These are phyloP conservation scores for Rhopalosiphum padi DNA, from an alignment of 1,140 invertebrate genomes.

Conservation along the genomic window DNA sequence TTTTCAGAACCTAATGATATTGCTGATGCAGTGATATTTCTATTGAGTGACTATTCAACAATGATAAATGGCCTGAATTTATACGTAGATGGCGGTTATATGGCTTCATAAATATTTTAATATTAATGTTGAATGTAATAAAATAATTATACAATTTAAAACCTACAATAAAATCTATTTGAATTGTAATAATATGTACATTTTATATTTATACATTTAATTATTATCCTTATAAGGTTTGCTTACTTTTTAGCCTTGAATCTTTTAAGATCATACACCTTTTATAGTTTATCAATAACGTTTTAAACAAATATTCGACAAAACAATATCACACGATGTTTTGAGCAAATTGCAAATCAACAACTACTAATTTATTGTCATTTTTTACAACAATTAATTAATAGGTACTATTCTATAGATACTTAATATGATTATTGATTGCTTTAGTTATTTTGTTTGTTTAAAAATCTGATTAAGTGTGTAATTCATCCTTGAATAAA, in stretches of 20 bases:
- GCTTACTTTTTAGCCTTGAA: neutral
- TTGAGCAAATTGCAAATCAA: neutral
- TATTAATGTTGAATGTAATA: neutral
- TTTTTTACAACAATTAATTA: neutral
- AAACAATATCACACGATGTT: neutral
- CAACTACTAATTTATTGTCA: neutral
- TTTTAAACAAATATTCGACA: neutral
- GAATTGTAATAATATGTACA: neutral
- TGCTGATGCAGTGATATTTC: constrained; percentile 78
- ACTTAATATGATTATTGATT: too few species aligned
- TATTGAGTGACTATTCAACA: constrained; percentile 81
- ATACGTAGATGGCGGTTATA: constrained; percentile 84
- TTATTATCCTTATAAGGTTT: too few species aligned
- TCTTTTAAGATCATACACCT: neutral
- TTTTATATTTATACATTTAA: neutral
- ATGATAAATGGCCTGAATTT: constrained; percentile 82
- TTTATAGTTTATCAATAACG: too few species aligned
- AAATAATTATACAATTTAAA: neutral
- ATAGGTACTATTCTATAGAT: too few species aligned
- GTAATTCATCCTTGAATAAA: neutral
- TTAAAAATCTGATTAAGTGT: neutral
- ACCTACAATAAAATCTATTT: neutral
- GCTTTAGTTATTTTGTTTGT: too few species aligned
- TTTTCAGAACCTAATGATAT: constrained; percentile 85
- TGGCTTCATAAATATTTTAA: constrained; percentile 58